These are phyloP conservation scores for Spizaetus ornatus DNA, from an alignment of 2,113 vertebrate species.

Conservation along the genomic window DNA sequence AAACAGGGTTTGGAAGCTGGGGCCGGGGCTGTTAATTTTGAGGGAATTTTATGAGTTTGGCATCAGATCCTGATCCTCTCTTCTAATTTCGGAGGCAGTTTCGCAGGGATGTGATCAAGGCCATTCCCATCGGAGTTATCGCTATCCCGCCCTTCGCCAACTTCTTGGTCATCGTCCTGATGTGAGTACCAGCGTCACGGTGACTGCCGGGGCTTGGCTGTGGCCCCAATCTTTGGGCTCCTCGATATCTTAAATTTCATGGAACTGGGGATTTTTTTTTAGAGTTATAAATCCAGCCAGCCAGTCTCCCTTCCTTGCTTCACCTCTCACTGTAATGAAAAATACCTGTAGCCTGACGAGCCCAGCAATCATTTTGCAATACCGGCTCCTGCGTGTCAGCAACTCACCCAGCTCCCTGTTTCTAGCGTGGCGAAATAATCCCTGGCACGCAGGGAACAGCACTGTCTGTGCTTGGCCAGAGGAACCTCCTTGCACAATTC, in stretches of 20 bases:
- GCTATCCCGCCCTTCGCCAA: constrained; percentile 93
- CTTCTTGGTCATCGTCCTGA: constrained; percentile 89
- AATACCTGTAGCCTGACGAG: fast-evolving
- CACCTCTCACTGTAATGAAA: background rate
- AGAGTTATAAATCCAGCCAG: background rate
- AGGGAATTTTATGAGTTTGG: fast-evolving
- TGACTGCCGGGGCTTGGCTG: fast-evolving
- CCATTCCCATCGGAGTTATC: constrained; percentile 82
- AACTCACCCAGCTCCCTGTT: background rate
- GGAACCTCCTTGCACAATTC: background rate
- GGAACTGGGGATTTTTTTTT: fast-evolving
- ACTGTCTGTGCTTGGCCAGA: background rate
- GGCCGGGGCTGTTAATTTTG: fast-evolving
- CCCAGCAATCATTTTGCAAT: background rate
- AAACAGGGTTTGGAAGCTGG: background rate
- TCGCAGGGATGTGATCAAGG: constrained; percentile 85
- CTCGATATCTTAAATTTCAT: background rate
- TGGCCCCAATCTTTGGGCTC: fast-evolving
- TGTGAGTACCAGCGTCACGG: constrained; percentile 77
- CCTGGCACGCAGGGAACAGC: background rate
- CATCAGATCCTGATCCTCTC: fast-evolving
- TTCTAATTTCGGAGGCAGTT: constrained; percentile 74
- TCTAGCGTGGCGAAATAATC: background rate
- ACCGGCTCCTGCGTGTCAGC: background rate
- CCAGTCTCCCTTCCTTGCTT: fast-evolving